phyloP scores from a whole-genome alignment of 2,797 vertebrate genomes.

The Oryzias dopingdopingensis region DNA sequence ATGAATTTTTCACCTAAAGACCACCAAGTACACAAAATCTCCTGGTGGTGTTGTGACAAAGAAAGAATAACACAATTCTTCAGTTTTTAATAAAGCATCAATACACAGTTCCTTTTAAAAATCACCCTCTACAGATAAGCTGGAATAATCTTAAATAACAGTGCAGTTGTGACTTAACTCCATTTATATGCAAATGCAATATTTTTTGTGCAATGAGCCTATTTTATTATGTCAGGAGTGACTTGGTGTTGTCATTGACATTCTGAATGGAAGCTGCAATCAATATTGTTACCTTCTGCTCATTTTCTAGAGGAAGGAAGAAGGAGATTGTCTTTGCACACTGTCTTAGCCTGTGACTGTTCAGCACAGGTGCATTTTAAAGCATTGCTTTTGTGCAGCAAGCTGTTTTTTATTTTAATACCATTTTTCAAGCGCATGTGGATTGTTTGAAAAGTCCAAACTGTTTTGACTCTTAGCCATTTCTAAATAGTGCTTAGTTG shows the following conservation, averaged over 20 bases:
- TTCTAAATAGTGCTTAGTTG: slow-evolving; percentile 8
- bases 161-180: slow-evolving; percentile 59
- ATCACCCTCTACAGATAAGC: slow-evolving; percentile 60
- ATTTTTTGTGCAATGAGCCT: slow-evolving; percentile 73
- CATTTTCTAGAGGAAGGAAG: slow-evolving; percentile 31
- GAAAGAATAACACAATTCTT: slow-evolving; percentile 42
- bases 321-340: slow-evolving; percentile 36
- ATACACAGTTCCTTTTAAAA: slow-evolving; percentile 9
- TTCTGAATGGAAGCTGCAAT: slow-evolving; percentile 50
- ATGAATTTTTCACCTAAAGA: slow-evolving; percentile 19
- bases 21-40: slow-evolving; percentile 21
- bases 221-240: slow-evolving; percentile 65
- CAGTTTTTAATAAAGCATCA: slow-evolving; percentile 54
- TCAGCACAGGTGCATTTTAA: slow-evolving; percentile 2
- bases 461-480: neutral
- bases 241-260: slow-evolving; percentile 56
- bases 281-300: slow-evolving; percentile 49
- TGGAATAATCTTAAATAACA: slow-evolving; percentile 60
- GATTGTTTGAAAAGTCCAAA: neutral
- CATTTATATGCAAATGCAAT: slow-evolving; percentile 81
- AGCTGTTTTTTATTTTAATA: neutral
- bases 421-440: neutral
- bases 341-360: slow-evolving; percentile 3
- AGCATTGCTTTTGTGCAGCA: slow-evolving; percentile 2
- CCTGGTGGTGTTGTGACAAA: slow-evolving; percentile 9